Conservation (phyloP, 1,140 invertebrate genomes). For the Zaprionus kolodkinae region DNA sequence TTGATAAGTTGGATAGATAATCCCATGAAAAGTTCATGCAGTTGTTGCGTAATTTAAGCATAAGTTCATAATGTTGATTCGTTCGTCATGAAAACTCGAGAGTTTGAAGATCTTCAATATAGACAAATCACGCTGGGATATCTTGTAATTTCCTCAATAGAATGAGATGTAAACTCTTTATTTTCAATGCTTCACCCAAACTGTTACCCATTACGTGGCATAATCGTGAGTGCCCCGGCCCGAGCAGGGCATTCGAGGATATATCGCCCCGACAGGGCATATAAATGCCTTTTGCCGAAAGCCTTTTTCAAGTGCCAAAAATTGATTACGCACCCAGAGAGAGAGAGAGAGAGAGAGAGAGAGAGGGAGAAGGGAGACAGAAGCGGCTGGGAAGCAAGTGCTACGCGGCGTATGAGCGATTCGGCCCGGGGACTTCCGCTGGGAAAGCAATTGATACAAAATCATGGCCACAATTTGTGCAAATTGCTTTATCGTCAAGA, state of each 20-base stretch:
- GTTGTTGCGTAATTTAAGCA: not conserved
- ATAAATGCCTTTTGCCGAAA: slow-evolving; percentile 24
- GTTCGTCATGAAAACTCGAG: too few relatives aligned
- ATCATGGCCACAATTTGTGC: slow-evolving; percentile 67
- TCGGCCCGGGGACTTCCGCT: slow-evolving; percentile 36
- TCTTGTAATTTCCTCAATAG: not conserved
- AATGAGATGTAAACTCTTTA: not conserved
- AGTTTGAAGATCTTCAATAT: not conserved
- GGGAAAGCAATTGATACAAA: slow-evolving; percentile 69
- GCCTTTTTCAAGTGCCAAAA: slow-evolving; percentile 33
- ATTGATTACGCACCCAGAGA: slow-evolving; percentile 24
- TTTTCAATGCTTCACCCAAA: not conserved
- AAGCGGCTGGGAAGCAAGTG: not conserved
- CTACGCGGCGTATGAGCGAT: slow-evolving; percentile 51
- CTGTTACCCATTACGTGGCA: not conserved
- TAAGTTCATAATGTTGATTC: not conserved
- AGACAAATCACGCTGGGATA: not conserved
- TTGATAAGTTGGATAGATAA: not conserved
- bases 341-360: too few relatives aligned
- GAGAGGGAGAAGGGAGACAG: too few relatives aligned
- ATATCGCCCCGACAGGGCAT: not conserved
- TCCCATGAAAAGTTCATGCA: not conserved
- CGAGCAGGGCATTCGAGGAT: not conserved
- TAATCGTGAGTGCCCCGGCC: not conserved
- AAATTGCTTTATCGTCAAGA: slow-evolving; percentile 61